These are phyloP conservation scores for Triops cancriformis DNA, from an alignment of 1,140 invertebrate genomes.

Conservation along the genomic window DNA sequence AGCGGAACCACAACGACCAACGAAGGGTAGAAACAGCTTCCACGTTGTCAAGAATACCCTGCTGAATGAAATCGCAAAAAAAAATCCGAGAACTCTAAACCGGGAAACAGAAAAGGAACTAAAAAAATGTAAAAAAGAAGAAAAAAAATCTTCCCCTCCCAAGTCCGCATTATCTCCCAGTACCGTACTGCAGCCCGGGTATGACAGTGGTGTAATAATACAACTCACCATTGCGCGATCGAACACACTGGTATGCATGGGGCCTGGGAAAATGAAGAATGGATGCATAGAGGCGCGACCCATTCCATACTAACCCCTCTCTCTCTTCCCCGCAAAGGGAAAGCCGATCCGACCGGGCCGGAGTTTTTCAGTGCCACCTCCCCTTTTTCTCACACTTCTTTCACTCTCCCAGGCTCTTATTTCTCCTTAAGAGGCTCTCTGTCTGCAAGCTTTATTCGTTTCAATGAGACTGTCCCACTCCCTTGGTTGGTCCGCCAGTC, in stretches of 20 bases:
- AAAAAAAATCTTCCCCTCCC: background rate
- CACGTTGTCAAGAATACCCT: too few species aligned
- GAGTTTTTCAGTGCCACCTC: background rate
- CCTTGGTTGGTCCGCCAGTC: background rate
- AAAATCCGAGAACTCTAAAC: background rate
- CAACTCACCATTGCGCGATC: background rate
- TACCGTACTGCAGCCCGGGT: background rate
- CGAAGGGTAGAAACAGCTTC: background rate
- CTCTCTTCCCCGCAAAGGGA: background rate
- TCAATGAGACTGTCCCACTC: background rate
- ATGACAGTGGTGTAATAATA: background rate
- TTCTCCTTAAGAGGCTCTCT: background rate
- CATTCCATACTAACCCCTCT: background rate
- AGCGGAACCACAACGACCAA: background rate
- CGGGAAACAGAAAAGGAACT: background rate
- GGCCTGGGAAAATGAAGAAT: conserved; percentile 11
- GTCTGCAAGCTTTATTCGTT: background rate
- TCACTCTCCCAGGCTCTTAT: background rate
- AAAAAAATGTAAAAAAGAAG: background rate
- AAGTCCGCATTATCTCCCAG: background rate
- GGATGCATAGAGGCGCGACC: conserved; percentile 1
- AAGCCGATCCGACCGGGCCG: background rate
- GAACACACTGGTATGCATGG: background rate
- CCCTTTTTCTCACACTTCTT: conserved; percentile 13
- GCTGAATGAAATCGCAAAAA: background rate